These are phyloP conservation scores for Diploscapter pachys DNA, from an alignment of 1,140 invertebrate genomes.

Conservation along the genomic window DNA sequence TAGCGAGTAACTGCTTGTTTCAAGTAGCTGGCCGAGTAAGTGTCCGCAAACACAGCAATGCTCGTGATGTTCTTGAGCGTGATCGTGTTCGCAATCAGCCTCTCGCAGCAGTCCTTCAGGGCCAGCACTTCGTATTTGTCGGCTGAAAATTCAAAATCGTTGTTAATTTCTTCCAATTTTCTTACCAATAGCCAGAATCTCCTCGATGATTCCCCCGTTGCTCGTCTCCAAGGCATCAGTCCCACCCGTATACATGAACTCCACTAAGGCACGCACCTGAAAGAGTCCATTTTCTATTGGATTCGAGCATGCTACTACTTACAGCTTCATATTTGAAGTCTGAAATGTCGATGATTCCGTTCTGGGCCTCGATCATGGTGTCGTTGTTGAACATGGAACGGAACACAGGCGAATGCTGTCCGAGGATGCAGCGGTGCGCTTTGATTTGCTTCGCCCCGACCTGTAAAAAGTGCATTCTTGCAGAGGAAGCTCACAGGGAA, in stretches of 20 bases:
- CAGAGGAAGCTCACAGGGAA: conserved; percentile 12
- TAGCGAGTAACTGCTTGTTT: conserved; percentile 38
- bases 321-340: conserved; percentile 49
- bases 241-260: conserved; percentile 49
- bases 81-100: conserved; percentile 40
- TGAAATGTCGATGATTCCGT: conserved; percentile 47
- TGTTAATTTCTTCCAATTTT: background rate
- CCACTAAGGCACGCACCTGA: conserved; percentile 51
- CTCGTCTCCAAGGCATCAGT: conserved; percentile 27
- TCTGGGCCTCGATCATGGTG: conserved; percentile 50
- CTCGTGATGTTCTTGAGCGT: conserved; percentile 45
- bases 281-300: conserved; percentile 19
- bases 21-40: conserved; percentile 42
- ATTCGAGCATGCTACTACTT: conserved; percentile 21
- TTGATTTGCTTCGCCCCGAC: conserved; percentile 45
- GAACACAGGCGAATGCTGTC: conserved; percentile 52
- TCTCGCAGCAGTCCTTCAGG: conserved; percentile 53
- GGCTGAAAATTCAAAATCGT: conserved; percentile 26
- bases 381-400: conserved; percentile 53
- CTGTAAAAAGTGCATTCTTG: conserved; percentile 34
- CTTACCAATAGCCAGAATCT: conserved; percentile 44
- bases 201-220: conserved; percentile 41
- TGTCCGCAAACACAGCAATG: conserved; percentile 49
- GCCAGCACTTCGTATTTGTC: conserved; percentile 53
- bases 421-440: conserved; percentile 54